Conservation (phyloP, 2,113 vertebrate genomes). For the Eulemur rufifrons region DNA sequence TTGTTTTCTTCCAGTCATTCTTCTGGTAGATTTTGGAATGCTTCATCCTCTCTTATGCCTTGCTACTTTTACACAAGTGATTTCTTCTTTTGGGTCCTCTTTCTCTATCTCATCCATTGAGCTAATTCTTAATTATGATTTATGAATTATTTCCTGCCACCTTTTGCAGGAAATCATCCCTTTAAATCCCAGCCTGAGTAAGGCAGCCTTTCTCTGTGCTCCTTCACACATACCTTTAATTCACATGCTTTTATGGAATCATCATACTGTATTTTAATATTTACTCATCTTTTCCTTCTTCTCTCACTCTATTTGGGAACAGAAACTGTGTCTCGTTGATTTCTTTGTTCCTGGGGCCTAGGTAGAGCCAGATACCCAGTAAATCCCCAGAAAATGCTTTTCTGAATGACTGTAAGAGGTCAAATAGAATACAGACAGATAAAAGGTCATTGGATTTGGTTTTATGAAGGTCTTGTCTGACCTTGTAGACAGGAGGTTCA, state of each 20-base stretch:
- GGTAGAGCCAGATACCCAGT: background rate
- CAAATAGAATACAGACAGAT: background rate
- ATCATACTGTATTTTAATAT: background rate
- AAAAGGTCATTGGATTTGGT: slow-evolving; percentile 1
- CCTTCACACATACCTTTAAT: background rate
- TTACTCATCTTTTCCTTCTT: background rate
- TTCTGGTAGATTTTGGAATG: background rate
- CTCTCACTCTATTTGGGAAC: background rate
- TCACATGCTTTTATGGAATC: background rate
- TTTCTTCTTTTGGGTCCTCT: background rate
- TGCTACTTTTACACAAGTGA: background rate
- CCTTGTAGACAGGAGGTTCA: background rate
- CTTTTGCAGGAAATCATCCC: background rate
- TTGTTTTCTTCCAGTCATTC: background rate
- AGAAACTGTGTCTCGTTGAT: background rate
- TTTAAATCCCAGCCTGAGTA: background rate
- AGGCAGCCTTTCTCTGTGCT: background rate
- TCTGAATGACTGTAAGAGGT: background rate
- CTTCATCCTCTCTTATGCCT: background rate
- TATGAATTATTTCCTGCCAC: background rate
- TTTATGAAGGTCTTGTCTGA: background rate
- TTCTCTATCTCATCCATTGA: background rate
- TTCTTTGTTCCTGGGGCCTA: background rate
- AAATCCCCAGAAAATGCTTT: background rate
- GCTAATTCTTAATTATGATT: background rate